phyloP scores from a whole-genome alignment of 2,888 invertebrate species.

The Acanthococcus lagerstroemiae region DNA sequence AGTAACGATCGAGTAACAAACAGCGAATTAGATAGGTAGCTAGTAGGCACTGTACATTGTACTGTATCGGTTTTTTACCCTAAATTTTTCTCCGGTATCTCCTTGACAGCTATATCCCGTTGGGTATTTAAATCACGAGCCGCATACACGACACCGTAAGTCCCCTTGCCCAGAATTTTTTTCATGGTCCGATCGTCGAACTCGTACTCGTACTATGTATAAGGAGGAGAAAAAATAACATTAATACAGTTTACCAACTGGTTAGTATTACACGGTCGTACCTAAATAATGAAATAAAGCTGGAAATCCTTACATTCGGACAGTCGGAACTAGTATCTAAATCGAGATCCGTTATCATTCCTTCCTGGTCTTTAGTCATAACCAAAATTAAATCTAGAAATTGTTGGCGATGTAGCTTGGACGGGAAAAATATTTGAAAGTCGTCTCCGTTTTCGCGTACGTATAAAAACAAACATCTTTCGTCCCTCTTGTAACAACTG shows the following conservation, averaged over 20 bases:
- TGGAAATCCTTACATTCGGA: constrained; percentile 51
- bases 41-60: too few relatives aligned
- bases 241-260: not conserved
- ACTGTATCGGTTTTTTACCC: constrained; percentile 48
- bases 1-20: too few relatives aligned
- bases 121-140: constrained; percentile 89
- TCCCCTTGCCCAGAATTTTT: constrained; percentile 83
- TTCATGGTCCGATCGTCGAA: constrained; percentile 78
- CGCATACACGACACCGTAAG: constrained; percentile 90
- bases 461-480: constrained; percentile 89
- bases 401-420: constrained; percentile 68
- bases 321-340: constrained; percentile 62
- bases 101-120: constrained; percentile 90
- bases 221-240: not conserved
- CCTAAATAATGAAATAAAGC: not conserved
- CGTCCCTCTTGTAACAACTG: constrained; percentile 91
- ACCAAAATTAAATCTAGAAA: constrained; percentile 77
- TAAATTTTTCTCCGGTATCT: constrained; percentile 90
- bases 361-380: constrained; percentile 78
- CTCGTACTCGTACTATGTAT: constrained; percentile 78
- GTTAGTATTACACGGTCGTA: not conserved
- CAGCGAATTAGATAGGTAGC: too few relatives aligned
- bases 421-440: constrained; percentile 96
- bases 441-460: constrained; percentile 97
- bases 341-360: constrained; percentile 63